phyloP scores from a whole-genome alignment of 2,888 invertebrate species.

The Escarpia spicata region DNA sequence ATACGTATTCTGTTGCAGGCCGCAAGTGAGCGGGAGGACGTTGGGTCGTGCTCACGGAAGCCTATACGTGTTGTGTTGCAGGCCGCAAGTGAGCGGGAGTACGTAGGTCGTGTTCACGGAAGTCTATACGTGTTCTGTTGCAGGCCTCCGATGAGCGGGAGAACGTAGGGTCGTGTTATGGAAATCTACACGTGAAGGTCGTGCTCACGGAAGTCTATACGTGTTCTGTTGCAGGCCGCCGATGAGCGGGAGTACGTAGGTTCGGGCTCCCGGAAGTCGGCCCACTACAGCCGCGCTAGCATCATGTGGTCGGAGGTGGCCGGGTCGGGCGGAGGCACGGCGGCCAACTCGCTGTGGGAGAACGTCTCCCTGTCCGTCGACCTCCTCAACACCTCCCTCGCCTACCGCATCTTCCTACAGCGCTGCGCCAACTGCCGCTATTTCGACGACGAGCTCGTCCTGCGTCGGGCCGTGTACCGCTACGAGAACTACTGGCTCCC shows the following conservation, averaged over 20 bases:
- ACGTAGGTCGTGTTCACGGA: not conserved
- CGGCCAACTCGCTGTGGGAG: not conserved
- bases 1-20: not conserved
- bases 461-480: conserved; percentile 44
- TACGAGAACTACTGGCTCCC: conserved; percentile 68
- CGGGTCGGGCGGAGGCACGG: not conserved
- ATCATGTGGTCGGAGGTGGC: not conserved
- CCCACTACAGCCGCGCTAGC: not conserved
- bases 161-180: not conserved
- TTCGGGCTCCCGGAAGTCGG: not conserved
- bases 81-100: not conserved
- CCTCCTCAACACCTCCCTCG: conserved; percentile 28
- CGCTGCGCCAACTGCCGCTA: conserved; percentile 25
- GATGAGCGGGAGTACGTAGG: not conserved
- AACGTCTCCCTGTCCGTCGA: conserved; percentile 33
- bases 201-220: not conserved
- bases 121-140: not conserved
- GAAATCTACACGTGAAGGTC: not conserved
- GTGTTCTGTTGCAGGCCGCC: not conserved
- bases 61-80: not conserved
- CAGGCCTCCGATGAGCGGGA: not conserved
- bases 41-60: not conserved
- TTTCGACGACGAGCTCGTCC: not conserved
- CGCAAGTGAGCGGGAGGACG: not conserved
- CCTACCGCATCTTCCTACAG: conserved; percentile 33